Conservation (phyloP, 2,888 invertebrate genomes). For the Malacosoma neustria region DNA sequence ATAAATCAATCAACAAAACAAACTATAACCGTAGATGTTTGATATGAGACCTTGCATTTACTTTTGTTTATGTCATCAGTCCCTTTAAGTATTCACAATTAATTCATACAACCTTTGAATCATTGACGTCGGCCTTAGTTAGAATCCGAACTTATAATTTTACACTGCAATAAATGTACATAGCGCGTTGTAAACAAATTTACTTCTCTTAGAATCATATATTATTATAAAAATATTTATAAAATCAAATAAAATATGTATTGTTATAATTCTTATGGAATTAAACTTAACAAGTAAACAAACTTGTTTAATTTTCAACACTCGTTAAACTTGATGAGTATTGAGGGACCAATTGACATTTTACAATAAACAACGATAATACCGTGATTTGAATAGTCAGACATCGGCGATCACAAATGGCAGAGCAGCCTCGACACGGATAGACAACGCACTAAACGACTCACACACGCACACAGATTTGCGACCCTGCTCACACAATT, state of each 20-base stretch:
- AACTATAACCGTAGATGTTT: background rate
- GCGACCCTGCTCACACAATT: background rate
- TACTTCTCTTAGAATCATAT: too few species aligned
- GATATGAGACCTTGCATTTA: background rate
- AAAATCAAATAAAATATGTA: too few species aligned
- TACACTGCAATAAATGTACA: too few species aligned
- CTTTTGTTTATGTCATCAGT: background rate
- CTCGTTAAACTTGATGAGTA: too few species aligned
- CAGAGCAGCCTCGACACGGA: slow-evolving; percentile 60
- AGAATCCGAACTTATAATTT: slow-evolving; percentile 2
- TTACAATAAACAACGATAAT: slow-evolving; percentile 17
- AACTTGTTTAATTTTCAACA: too few species aligned
- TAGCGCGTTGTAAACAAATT: too few species aligned
- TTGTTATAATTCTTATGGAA: too few species aligned
- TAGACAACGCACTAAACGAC: slow-evolving; percentile 44
- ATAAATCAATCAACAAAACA: background rate
- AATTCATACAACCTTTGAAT: slow-evolving; percentile 2
- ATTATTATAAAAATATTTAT: too few species aligned
- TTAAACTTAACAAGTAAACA: too few species aligned
- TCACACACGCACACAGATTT: background rate
- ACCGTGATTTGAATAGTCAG: slow-evolving; percentile 10
- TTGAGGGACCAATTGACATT: slow-evolving; percentile 1
- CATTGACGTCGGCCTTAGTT: slow-evolving; percentile 3
- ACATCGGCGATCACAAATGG: slow-evolving; percentile 44
- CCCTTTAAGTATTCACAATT: background rate